These are phyloP conservation scores for Hyphantria cunea DNA, from an alignment of 1,140 invertebrate genomes.

Conservation along the genomic window DNA sequence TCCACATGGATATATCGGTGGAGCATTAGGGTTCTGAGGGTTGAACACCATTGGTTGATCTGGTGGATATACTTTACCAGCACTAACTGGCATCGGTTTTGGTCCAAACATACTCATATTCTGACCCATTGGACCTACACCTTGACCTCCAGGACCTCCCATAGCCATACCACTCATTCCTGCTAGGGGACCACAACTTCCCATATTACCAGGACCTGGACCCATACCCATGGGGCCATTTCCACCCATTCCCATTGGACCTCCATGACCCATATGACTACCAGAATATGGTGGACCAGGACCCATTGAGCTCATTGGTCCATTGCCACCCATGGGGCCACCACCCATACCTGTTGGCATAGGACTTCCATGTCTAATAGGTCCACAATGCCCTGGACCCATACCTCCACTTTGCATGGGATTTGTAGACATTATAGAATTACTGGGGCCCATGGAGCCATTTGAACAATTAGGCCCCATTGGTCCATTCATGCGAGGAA, in stretches of 20 bases:
- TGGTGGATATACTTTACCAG: slow-evolving; percentile 96
- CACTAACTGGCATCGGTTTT: slow-evolving; percentile 93
- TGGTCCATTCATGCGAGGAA: slow-evolving; percentile 78
- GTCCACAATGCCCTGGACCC: slow-evolving; percentile 79
- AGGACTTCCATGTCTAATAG: slow-evolving; percentile 80
- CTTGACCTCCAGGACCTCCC: slow-evolving; percentile 83
- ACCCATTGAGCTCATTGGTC: slow-evolving; percentile 78
- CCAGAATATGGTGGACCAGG: slow-evolving; percentile 73
- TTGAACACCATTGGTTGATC: slow-evolving; percentile 99
- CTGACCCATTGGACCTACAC: slow-evolving; percentile 83
- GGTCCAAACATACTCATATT: slow-evolving; percentile 85
- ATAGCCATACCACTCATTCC: slow-evolving; percentile 85
- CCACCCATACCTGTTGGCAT: slow-evolving; percentile 76
- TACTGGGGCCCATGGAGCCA: slow-evolving; percentile 76
- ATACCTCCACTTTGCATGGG: slow-evolving; percentile 76
- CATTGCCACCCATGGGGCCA: slow-evolving; percentile 79
- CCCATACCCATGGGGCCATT: slow-evolving; percentile 82
- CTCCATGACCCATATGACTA: slow-evolving; percentile 77
- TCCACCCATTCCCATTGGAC: slow-evolving; percentile 81
- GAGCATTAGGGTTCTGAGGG: slow-evolving; percentile 98
- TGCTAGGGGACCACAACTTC: slow-evolving; percentile 82
- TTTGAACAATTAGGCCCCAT: slow-evolving; percentile 80
- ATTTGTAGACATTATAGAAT: slow-evolving; percentile 79
- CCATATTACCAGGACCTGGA: slow-evolving; percentile 82
- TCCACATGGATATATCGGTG: slow-evolving; percentile 98